Base-by-base conservation (phyloP, 2,888 invertebrate species). In the Strigamia transsilvanica region DNA sequence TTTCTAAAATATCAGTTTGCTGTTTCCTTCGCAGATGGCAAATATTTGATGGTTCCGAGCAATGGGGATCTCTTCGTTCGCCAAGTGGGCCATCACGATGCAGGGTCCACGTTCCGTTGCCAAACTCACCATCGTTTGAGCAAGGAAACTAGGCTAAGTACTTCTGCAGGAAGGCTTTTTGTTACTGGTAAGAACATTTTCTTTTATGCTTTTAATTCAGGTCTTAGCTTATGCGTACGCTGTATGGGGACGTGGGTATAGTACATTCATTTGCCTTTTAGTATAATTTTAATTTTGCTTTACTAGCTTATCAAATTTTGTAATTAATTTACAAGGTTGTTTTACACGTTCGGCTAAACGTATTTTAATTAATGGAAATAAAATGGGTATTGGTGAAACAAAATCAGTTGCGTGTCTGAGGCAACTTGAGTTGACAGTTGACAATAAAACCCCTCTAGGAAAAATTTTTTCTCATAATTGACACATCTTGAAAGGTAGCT, bases 11-110 rank as follows among this genome's bases (percentile, higher is more conserved):
- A 73, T 27, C 23, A 73, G 15, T 73, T 73, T 73, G 73, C 27
- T 73, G 73, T 73, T 73, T 79, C 79, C 23, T 79, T 79, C 42
- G 41, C 80, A 80, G 80, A 80, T 80, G 80, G 80, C 46, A 80
- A 80, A 80, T 80, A 80, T 46, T 41, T 80, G 80, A 80, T 80
- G 56, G 56, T 80, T 51, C 80, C 51, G 51, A 80, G 51, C 46
- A 80, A 80, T 51, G 80, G 80, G 51, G 80, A 80, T 46, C 51
- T 80, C 15, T 51, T 80, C 42, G 46, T 80, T 46, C 80, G 80
- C 32, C 42, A 80, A 32, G 80, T 80, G 42, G 56, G 80, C 32
- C 80, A 80, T 51, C 46, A 51, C 51, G 80, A 80, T 46, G 80
- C 80, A 23, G 51, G 46, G 42, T 80, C 80, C 80, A 80, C 80